Evolutionary conservation across 2,888 invertebrate genomes (phyloP), one percentile per base, ranked within the genome.

Genomic region (Empis stercorea): DNA sequence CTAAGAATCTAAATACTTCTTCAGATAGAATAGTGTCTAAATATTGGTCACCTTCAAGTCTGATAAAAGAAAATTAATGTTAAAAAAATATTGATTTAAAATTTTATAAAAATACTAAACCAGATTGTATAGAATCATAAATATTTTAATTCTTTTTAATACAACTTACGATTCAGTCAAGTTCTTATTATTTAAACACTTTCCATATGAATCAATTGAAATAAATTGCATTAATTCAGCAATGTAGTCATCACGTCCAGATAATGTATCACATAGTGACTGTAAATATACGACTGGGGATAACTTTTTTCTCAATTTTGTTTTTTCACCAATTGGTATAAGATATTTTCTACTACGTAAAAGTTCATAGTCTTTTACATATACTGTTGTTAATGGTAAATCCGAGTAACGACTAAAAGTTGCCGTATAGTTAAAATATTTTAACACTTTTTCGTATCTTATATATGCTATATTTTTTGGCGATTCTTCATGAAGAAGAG

Each of bases 401-500:
- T 83, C 73, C 55, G 88, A 88, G 52, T 76, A 65, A 51, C 84
- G 74, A 57, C 84, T 84, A 60, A 87, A 87, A 0, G 91, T 89
- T 1, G 87, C 73, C 0, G 88, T 84, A 55, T 78, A 78, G 64
- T 88, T 87, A 58, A 89, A 91, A 46, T 89, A 63, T 14, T 67
- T 68, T 43, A 88, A 67, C 27, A 78, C 71, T 43, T 73, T 68
- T 48, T 74, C 70, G 55, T 81, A 76, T 52, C 80, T 72, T 32
- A 88, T 71, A 40, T 79, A 75, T 32, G 80, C 81, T 39, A 80
- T 76, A 68, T 91, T 91, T 63, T 86, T 81, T 0, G 89, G 89
- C 0, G 89, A 89, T 71, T 91, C 91, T 67, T 91, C 91, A 60
- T 91, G 89, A 46, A 82, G 73, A 42, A 91, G 61, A 0, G 78